Evolutionary conservation across 2,113 vertebrate genomes (phyloP).

Genomic region (Pseudopipra pipra): DNA sequence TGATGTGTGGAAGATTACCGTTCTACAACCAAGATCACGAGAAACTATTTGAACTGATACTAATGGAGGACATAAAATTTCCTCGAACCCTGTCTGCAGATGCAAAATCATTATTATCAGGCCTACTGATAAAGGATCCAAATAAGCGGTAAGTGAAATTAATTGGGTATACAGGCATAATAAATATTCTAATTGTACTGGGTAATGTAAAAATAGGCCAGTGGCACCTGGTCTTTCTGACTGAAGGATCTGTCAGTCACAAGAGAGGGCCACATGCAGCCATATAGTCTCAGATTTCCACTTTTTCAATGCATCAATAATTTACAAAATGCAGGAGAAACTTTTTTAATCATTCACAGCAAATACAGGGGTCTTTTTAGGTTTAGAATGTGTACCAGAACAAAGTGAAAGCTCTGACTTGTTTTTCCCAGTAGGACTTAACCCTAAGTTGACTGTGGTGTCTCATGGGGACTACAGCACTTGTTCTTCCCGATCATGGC

Average conservation of each 20-base stretch:
- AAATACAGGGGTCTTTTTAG: not conserved
- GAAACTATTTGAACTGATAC: conserved; percentile 96
- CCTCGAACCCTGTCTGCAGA: conserved; percentile 93
- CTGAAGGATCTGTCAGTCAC: not conserved
- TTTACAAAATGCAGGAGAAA: not conserved
- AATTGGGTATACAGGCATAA: not conserved
- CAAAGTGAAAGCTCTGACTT: not conserved
- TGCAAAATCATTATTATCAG: conserved; percentile 95
- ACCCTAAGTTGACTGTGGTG: not conserved
- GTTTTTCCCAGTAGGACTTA: not conserved
- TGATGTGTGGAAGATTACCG: conserved; percentile 96
- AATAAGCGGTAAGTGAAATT: conserved; percentile 87
- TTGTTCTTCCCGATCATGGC: not conserved
- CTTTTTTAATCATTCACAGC: not conserved
- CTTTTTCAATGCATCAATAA: fast-evolving
- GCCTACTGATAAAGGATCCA: conserved; percentile 97
- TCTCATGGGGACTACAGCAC: not conserved
- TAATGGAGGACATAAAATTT: conserved; percentile 99
- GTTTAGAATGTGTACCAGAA: not conserved
- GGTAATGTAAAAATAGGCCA: not conserved
- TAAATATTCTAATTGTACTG: not conserved
- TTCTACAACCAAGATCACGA: conserved; percentile 99
- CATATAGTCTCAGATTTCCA: not conserved
- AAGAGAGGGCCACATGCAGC: not conserved
- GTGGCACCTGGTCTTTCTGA: not conserved